Conservation (phyloP, 1,140 invertebrate species). For the Lepidotrigona ventralis region DNA sequence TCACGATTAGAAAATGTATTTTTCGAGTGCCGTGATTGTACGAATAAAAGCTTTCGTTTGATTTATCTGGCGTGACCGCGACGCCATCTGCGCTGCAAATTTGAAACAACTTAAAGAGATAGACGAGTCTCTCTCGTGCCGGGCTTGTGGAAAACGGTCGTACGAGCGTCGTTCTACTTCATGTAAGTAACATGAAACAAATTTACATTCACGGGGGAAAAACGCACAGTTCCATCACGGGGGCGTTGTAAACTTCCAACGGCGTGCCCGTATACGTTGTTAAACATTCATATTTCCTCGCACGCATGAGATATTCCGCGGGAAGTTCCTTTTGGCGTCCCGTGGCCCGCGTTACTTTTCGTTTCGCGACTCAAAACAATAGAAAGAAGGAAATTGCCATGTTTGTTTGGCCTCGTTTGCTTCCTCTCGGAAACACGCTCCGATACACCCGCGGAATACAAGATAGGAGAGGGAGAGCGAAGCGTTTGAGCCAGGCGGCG, state of each 20-base stretch:
- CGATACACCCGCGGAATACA: not conserved
- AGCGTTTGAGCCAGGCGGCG: not conserved
- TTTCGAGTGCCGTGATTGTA: not conserved
- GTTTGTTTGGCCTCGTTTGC: constrained; percentile 13
- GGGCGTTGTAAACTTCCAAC: constrained; percentile 9
- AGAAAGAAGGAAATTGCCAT: constrained; percentile 12
- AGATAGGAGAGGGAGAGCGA: not conserved
- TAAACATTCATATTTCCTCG: constrained; percentile 41
- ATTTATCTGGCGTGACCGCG: not conserved
- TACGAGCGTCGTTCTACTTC: not conserved
- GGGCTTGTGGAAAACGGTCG: not conserved
- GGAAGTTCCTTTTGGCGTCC: constrained; percentile 13
- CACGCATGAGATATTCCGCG: constrained; percentile 27
- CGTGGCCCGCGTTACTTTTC: constrained; percentile 22
- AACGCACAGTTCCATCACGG: constrained; percentile 14
- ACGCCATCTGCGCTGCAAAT: not conserved
- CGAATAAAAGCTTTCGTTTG: not conserved
- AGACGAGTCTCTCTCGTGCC: not conserved
- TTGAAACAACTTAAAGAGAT: not conserved
- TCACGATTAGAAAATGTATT: not conserved
- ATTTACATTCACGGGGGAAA: constrained; percentile 16
- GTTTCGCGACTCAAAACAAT: constrained; percentile 23
- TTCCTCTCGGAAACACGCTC: not conserved
- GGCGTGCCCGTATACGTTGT: not conserved
- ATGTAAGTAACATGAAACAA: constrained; percentile 33